Evolutionary conservation across 2,888 invertebrate genomes (phyloP).

Genomic region (Euplexia lucipara): DNA sequence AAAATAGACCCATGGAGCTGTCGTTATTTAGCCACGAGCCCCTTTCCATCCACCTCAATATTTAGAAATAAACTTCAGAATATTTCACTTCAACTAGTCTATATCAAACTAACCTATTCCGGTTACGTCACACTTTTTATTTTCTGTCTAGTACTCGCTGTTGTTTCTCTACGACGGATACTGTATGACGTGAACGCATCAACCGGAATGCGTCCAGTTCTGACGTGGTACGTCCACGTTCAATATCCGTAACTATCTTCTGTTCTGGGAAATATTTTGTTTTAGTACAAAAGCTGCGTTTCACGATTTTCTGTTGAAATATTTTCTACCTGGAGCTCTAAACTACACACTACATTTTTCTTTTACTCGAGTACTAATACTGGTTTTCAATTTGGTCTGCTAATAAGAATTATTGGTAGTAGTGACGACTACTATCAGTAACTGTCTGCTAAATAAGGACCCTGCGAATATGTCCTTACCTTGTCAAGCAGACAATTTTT

Average conservation of each 20-base stretch:
- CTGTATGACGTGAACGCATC: conserved; percentile 11
- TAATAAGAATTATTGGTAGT: no score
- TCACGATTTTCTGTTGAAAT: not conserved
- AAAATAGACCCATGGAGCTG: no score
- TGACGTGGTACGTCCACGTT: not conserved
- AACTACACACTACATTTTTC: not conserved
- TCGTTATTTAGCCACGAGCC: no score
- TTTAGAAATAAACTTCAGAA: no score
- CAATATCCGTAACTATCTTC: conserved; percentile 1
- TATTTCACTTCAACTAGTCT: no score
- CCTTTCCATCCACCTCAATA: no score
- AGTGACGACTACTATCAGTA: no score
- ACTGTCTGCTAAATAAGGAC: no score
- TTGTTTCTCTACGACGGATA: conserved; percentile 2
- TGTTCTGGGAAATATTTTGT: not conserved
- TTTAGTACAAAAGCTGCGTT: not conserved
- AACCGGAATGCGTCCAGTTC: not conserved
- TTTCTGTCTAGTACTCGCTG: not conserved
- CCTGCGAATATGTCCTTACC: no score
- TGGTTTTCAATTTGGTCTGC: no score
- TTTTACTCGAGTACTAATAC: no score
- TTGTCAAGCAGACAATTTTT: no score
- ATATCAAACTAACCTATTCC: not conserved
- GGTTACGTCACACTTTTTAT: not conserved
- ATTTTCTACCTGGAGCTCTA: not conserved